These are phyloP conservation scores for Sebastes aleutianus DNA, from an alignment of 2,797 vertebrate genomes.

Conservation along the genomic window DNA sequence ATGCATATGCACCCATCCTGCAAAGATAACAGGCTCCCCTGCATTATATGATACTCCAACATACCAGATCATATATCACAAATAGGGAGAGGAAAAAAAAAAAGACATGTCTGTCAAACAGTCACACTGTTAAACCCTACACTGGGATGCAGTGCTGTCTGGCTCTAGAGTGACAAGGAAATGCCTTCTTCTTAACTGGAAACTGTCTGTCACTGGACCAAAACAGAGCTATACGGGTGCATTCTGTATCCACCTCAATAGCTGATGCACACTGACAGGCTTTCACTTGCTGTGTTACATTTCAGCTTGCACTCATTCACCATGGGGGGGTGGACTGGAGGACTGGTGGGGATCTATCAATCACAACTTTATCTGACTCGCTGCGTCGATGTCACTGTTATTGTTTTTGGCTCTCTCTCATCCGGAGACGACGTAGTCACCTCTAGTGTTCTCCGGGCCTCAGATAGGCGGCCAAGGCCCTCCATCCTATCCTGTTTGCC, in stretches of 20 bases:
- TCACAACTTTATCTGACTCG: constrained; percentile 66
- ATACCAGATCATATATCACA: constrained; percentile 5
- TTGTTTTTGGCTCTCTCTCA: constrained; percentile 59
- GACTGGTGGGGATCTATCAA: constrained; percentile 52
- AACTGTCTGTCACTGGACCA: constrained; percentile 31
- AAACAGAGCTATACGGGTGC: constrained; percentile 28
- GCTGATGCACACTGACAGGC: constrained; percentile 47
- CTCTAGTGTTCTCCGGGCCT: constrained; percentile 46
- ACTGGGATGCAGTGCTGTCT: constrained; percentile 3
- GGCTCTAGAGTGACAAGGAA: constrained; percentile 27
- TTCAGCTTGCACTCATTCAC: constrained; percentile 44
- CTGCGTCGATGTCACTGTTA: constrained; percentile 52
- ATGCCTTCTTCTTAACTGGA: constrained; percentile 33
- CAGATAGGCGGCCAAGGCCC: constrained; percentile 64
- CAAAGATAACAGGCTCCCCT: not conserved
- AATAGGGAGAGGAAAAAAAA: not conserved
- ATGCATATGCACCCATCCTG: not conserved
- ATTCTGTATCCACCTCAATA: constrained; percentile 25
- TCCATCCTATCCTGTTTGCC: constrained; percentile 64
- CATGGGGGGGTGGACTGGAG: constrained; percentile 1
- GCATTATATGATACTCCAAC: constrained; percentile 38
- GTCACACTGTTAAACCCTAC: not conserved
- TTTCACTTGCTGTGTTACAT: constrained; percentile 53
- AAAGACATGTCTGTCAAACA: constrained; percentile 11
- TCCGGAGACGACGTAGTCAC: constrained; percentile 58